phyloP scores from a whole-genome alignment of 2,797 vertebrate species.

The Coendou prehensilis region DNA sequence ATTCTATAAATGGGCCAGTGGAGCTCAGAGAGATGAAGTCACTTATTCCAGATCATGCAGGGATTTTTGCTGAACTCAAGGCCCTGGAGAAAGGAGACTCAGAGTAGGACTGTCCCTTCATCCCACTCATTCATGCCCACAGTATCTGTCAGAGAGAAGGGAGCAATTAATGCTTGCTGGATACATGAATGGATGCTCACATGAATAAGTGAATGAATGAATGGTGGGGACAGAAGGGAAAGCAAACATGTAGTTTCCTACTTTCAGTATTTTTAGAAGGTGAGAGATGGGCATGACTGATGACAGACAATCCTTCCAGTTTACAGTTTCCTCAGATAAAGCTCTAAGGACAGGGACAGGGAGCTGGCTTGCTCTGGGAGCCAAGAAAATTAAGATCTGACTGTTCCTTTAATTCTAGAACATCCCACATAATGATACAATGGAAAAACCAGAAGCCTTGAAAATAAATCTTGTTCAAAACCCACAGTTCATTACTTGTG shows the following conservation, averaged over 20 bases:
- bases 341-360: background rate
- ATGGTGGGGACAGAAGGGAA: background rate
- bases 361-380: background rate
- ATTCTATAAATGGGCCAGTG: background rate
- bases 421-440: background rate
- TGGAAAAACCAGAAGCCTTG: constrained; percentile 11
- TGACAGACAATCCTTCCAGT: background rate
- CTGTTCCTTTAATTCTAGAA: background rate
- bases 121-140: background rate
- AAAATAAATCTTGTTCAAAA: constrained; percentile 31
- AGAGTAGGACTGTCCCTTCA: background rate
- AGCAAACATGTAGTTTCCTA: background rate
- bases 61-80: background rate
- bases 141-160: background rate
- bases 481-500: background rate
- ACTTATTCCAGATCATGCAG: background rate
- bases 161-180: background rate
- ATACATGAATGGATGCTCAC: background rate
- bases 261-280: background rate
- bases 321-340: background rate
- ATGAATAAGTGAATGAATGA: background rate
- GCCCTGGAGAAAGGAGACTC: background rate
- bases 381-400: background rate
- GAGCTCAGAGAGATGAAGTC: background rate
- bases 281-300: background rate